phyloP scores from a whole-genome alignment of 2,797 vertebrate genomes.

The Rhinella marina region DNA sequence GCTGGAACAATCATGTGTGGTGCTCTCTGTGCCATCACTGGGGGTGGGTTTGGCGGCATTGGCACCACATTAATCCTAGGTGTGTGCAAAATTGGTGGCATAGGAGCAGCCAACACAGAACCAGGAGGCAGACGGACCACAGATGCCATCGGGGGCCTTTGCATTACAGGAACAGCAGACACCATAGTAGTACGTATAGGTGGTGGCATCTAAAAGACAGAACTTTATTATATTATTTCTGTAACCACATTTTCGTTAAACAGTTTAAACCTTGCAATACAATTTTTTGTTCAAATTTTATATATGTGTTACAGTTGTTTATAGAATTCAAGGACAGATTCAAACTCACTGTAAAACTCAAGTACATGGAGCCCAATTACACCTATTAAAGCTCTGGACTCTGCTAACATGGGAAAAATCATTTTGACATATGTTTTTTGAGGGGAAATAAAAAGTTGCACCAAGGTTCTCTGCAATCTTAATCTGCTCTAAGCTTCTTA shows the following conservation, averaged over 20 bases:
- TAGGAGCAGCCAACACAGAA: slow-evolving; percentile 85
- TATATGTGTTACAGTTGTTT: too few relatives aligned
- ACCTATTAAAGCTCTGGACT: too few relatives aligned
- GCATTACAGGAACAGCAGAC: slow-evolving; percentile 91
- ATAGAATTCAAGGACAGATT: too few relatives aligned
- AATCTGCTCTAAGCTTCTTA: too few relatives aligned
- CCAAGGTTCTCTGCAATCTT: too few relatives aligned
- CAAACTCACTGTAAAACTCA: too few relatives aligned
- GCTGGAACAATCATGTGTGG: slow-evolving; percentile 96
- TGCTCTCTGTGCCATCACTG: slow-evolving; percentile 91
- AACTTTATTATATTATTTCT: background rate
- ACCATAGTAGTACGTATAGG: slow-evolving; percentile 91
- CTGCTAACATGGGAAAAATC: too few relatives aligned
- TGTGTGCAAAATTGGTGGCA: slow-evolving; percentile 93
- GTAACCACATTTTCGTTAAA: background rate
- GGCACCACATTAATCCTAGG: slow-evolving; percentile 94
- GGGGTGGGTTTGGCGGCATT: slow-evolving; percentile 88
- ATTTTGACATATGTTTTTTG: too few relatives aligned
- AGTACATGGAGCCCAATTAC: too few relatives aligned
- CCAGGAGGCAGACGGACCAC: slow-evolving; percentile 90
- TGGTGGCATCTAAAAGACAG: slow-evolving; percentile 81
- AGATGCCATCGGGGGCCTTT: slow-evolving; percentile 86
- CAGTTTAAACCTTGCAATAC: background rate
- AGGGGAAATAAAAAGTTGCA: too few relatives aligned
- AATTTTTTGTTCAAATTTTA: background rate